Conservation (phyloP, 2,113 vertebrate genomes). For the Cynopterus brachyotis region DNA sequence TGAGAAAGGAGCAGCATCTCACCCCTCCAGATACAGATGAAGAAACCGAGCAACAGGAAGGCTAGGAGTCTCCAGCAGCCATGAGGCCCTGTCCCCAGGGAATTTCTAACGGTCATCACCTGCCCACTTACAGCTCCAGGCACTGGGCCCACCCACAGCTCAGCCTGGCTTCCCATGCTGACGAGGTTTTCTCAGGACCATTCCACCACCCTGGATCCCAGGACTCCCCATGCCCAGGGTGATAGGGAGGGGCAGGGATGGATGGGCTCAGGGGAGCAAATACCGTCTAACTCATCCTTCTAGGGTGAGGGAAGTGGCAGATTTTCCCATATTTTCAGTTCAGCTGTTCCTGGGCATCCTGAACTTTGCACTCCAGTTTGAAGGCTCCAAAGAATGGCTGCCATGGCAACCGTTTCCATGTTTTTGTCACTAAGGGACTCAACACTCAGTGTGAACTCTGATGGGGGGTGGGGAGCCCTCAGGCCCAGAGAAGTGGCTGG, state of each 20-base stretch:
- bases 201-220: not conserved
- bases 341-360: conserved; percentile 75
- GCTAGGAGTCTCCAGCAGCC: not conserved
- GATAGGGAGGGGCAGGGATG: not conserved
- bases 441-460: conserved; percentile 77
- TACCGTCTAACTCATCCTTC: not conserved
- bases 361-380: conserved; percentile 80
- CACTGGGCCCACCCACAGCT: not conserved
- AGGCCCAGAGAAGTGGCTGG: conserved; percentile 38
- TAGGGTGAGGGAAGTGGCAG: not conserved
- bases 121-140: not conserved
- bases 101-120: rapidly evolving
- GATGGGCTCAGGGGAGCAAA: not conserved
- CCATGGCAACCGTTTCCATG: conserved; percentile 87
- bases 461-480: conserved; percentile 24
- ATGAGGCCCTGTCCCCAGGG: not conserved
- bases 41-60: not conserved
- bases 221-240: not conserved
- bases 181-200: not conserved
- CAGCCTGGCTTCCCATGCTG: not conserved
- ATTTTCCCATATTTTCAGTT: conserved; percentile 72
- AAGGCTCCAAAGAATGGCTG: conserved; percentile 73
- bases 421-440: conserved; percentile 81
- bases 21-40: not conserved
- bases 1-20: not conserved